Percentiles rank a stretch among this genome's conserved stretches.
Conservation (phyloP, 2,113 vertebrate species). For the Bujurquina vittata region DNA sequence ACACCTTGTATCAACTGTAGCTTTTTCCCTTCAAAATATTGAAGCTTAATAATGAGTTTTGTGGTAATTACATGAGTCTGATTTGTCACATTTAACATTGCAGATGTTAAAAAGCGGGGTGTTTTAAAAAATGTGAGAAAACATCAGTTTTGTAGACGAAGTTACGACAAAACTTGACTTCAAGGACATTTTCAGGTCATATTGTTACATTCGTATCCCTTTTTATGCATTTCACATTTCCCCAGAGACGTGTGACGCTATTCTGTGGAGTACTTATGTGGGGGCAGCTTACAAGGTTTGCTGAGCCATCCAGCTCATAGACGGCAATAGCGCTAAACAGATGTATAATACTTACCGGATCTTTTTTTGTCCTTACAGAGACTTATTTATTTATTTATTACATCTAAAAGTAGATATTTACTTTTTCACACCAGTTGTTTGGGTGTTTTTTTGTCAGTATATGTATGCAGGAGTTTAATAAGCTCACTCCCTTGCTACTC, state of each 20-base stretch:
- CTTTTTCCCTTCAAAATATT: background rate
- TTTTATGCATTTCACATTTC: background rate
- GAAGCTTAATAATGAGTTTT: background rate
- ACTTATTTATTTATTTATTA: constrained; percentile 12
- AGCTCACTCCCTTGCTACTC: background rate
- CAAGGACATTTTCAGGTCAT: background rate
- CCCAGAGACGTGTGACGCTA: background rate
- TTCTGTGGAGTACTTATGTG: background rate
- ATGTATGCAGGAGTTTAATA: background rate
- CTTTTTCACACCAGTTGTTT: background rate
- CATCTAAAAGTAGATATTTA: constrained; percentile 3
- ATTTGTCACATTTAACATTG: too few relatives aligned
- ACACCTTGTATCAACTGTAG: background rate
- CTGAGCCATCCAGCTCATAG: background rate
- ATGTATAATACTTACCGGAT: background rate
- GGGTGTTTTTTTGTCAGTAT: background rate
- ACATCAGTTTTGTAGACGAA: background rate
- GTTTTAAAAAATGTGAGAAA: background rate
- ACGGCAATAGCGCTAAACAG: background rate
- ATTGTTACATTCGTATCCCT: background rate
- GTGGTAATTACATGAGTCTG: too few relatives aligned
- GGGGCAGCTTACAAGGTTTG: background rate
- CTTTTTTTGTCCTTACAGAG: background rate
- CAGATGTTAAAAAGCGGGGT: too few relatives aligned
- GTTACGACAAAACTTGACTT: background rate